Base-by-base conservation (phyloP, 1,140 invertebrate species). In the Pseudomyrmex concolor region DNA sequence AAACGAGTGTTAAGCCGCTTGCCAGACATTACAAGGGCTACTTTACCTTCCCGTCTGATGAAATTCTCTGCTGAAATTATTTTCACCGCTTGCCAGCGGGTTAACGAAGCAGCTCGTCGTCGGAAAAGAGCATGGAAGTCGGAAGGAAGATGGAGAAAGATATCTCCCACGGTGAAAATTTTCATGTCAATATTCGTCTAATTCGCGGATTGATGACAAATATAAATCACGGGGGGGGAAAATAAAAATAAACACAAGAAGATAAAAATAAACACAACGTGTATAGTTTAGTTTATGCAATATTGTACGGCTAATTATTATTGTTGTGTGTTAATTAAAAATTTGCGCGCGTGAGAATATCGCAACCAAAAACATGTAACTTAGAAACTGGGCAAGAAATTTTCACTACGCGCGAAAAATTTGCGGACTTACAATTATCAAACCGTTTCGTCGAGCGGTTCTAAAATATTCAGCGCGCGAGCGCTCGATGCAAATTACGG, bases 11-110 rank as follows among this genome's bases (percentile, higher is more conserved):
- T 86, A 86, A 89, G 87, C 87, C 64, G 81, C 77, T 88, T 86
- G 88, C 81, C 77, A 89, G 88, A 89, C 88, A 87, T 89, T 89
- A 89, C 84, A 89, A 89, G 88, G 82, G 88, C 88, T 89, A 89
- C 88, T 89, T 84, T 89, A 86, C 87, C 82, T 85, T 83, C 66
- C 34, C 70, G 82, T 73, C 86, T 86, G 87, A 89, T 89, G 87
- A 89, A 89, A 89, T 89, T 89, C 87, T 89, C 81, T 72, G 71
- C 62, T 82, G 85, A 89, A 89, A 89, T 89, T 89, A 89, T 89
- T 89, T 83, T 84, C 88, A 86, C 73, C 73, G 81, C 84, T 89
- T 71, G 84, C 63, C 84, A 84, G 77, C 87, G 77, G 64, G 84
- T 86, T 89, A 89, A 89, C 88, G 87, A 89, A 89, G 84, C 80